Base-by-base conservation (phyloP, 2,888 invertebrate species). In the Nowickia ferox region DNA sequence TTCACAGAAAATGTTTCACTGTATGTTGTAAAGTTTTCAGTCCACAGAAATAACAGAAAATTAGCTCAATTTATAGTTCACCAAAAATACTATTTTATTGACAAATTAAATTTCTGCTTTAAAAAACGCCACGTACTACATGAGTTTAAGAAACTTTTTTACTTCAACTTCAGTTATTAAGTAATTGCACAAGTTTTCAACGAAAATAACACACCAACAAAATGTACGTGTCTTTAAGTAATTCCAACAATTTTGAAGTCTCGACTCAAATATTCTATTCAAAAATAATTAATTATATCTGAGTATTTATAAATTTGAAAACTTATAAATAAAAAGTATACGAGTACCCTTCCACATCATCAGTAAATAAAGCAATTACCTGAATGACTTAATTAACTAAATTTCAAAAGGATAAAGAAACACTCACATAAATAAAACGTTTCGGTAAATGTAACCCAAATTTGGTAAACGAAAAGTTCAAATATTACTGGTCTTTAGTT, bases 331-430 rank as follows among this genome's bases (percentile, higher is more conserved):
- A 51, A 69, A 80, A 59, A 30, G 30, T 69, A 51, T 69, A n/a
- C n/a, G n/a, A n/a, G n/a, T n/a, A 42, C 51, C 53, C 57, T 78
- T 72, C 51, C 72, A 53, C 72, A 40, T 53, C 59, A 63, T 68
- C 61, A 61, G 61, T 42, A 76, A 86, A 86, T 83, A 55, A 86
- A 82, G 82, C 55, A 51, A 82, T 82, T 82, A 44, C 57, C 55
- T 61, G 38, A 83, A 76, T 80, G 53, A 38, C 83, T 86, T 83
- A 83, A 86, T 86, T 86, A 83, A 76, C 40, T 40, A 74, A 78
- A 68, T 38, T 53, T 57, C 13, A 40, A 46, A 66, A 22, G 40
- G 13, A 75, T 51, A 17, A 59, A 17, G 30, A 69, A 46, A 63
- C 40, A 19, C 44, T 38, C 42, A 44, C 66, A 75, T 66, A 79